Evolutionary conservation across 2,797 vertebrate species (phyloP), one percentile per base, ranked within the genome.

Genomic region (Streptopelia turtur): DNA sequence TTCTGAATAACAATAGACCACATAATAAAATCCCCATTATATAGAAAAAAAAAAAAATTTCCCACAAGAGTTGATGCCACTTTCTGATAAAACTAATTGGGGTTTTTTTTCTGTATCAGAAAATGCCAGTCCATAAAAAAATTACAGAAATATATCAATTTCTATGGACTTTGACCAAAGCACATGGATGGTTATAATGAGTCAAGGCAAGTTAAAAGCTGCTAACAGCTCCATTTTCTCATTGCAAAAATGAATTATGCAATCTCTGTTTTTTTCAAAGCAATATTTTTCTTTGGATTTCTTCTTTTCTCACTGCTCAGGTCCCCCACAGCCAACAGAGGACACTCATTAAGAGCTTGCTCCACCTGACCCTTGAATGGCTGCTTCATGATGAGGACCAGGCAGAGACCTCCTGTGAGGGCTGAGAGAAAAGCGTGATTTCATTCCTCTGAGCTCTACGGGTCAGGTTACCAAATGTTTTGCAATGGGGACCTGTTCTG

Each of bases 1-100:
- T 95, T 80, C 72, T 89, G 84, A 91, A 82, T 71, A 83, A 53
- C n/a, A 82, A 47, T 81, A 86, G 93, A 92, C 64, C 53, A 83
- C 41, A 28, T 57, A 74, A 92, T 80, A 91, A 89, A 92, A 81
- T 80, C 5, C 35, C 9, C 15, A 33, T 14, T 39, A 35, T 20
- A 16, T 8, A 69, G 30, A 18, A 77, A 59, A 55, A 83, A 61
- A 13, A 4, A 17, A 23, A 70, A 37, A 35, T 27, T 70, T 60
- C 30, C 47, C 39, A 52, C 2, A 70, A 41, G 16, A 65, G 20
- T 16, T 71, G 53, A 66, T 83, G 16, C 23, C 23, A 30, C 33
- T 72, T 75, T 65, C 31, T 85, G 60, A 80, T 47, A 76, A 79
- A 87, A 76, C 66, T 31, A 66, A 25, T 30, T 39, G n/a, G 18